Evolutionary conservation across 2,888 invertebrate genomes (phyloP), one percentile per base, ranked within the genome.

Genomic region (Empis stercorea): DNA sequence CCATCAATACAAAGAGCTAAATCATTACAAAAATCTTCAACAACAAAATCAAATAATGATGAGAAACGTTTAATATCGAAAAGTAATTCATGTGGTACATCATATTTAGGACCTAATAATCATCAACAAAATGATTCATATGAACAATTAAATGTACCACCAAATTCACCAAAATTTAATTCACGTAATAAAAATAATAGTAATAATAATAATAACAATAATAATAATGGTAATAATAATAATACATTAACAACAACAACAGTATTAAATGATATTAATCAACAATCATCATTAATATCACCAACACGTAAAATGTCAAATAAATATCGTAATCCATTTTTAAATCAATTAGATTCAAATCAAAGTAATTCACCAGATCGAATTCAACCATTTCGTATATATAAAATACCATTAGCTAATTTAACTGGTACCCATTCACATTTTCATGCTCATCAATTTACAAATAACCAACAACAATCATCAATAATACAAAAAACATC

Each of bases 351-450:
- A 15, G 43, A 47, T 20, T 15, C 40, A 14, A 20, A 30, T 17
- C 38, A 43, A 6, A 15, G 20, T 3, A 52, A 47, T 14, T 60
- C 61, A 5, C 58, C 60, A 14, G 62, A 61, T 45, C 59, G 61
- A 3, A 45, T 59, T 10, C 62, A 63, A 45, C 62, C 63, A 2
- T 52, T 64, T 20, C 56, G 63, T 10, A 57, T 64, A n/a, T 64
- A 60, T 52, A 57, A 63, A 36, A 64, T 64, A 45, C 63, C 63
- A 3, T 47, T 64, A 41, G 57, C 59, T 20, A 63, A 64, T 44
- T 46, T 64, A 15, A 62, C 61, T 11, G 63, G 63, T 1, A 55
- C 61, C 0, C 61, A 63, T 49, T 63, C 63, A 9, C 63, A 63
- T 36, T 63, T 61, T 37, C 63, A 63, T 47, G 59, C 61, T 39